Evolutionary conservation across 2,797 vertebrate genomes (phyloP), one percentile per base, ranked within the genome.

Genomic region (Iguana delicatissima): DNA sequence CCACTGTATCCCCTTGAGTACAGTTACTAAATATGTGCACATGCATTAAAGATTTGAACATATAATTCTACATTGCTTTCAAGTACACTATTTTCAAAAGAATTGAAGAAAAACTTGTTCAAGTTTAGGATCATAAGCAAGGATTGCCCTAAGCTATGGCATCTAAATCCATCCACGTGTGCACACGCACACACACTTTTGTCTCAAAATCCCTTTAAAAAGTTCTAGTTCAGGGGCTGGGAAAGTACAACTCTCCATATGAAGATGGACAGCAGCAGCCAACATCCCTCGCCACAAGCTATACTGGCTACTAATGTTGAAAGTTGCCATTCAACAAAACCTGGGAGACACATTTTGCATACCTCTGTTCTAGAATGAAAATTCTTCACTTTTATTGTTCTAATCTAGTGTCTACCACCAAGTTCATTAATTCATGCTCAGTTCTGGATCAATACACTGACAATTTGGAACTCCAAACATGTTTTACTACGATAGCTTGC

Each of bases 1-100:
- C 87, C 93, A 90, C 76, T 83, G 73, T 13, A 84, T 77, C 42
- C n/a, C 29, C 26, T 24, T 42, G 7, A 62, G 73, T 46, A 87
- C 24, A 77, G 85, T 42, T 57, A 86, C 35, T 76, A 86, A 79
- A 87, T 46, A 87, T 35, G 16, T 29, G 55, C 55, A 86, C 55
- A 55, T 57, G 55, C 35, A 86, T 77, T 77, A 76, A 77, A 38
- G 69, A 50, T 24, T 46, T 46, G 42, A 72, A 72, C 79, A 35
- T 85, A 57, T 29, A 77, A 80, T 69, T 85, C 69, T 69, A n/a
- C 24, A 42, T 22, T 32, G 24, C 24, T n/a, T 85, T 85, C 74
- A 85, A 64, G 76, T 80, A 24, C 32, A 55, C 59, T 85, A 29
- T 52, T 89, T 77, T 72, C 76, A 85, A 50, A 26, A 18, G 46